phyloP scores from a whole-genome alignment of 2,797 vertebrate species.

The Semotilus atromaculatus region DNA sequence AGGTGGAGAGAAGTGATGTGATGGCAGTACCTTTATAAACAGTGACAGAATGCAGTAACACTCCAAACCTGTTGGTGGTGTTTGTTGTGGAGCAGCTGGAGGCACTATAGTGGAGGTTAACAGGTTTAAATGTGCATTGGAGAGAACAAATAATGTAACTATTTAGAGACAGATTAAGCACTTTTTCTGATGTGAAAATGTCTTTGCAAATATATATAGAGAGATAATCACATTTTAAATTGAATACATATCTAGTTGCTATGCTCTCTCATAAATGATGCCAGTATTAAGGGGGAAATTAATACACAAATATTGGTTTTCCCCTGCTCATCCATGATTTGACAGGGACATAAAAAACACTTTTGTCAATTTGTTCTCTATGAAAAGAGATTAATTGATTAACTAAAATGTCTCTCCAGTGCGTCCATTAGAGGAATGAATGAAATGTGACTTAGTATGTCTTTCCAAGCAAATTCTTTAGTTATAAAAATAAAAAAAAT shows the following conservation, averaged over 20 bases:
- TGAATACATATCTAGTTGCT: conserved; percentile 63
- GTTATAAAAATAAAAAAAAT: conserved; percentile 86
- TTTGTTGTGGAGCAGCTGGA: conserved; percentile 54
- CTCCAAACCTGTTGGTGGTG: conserved; percentile 45
- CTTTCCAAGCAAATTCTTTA: conserved; percentile 70
- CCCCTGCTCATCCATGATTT: conserved; percentile 53
- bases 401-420: conserved; percentile 62
- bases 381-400: conserved; percentile 74
- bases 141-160: conserved; percentile 25
- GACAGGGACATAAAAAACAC: conserved; percentile 66
- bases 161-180: conserved; percentile 53
- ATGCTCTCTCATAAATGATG: conserved; percentile 58
- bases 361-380: conserved; percentile 51
- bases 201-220: conserved; percentile 49
- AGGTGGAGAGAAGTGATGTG: conserved; percentile 18
- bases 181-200: conserved; percentile 57
- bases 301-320: conserved; percentile 58
- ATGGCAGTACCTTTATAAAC: conserved; percentile 48
- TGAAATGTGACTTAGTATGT: conserved; percentile 58
- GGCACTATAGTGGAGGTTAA: conserved; percentile 62
- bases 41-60: conserved; percentile 44
- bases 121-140: conserved; percentile 57
- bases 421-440: conserved; percentile 65
- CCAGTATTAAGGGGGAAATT: conserved; percentile 56
- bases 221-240: conserved; percentile 57